Base-by-base conservation (phyloP, 2,113 vertebrate genomes). In the Irena cyanogastra region DNA sequence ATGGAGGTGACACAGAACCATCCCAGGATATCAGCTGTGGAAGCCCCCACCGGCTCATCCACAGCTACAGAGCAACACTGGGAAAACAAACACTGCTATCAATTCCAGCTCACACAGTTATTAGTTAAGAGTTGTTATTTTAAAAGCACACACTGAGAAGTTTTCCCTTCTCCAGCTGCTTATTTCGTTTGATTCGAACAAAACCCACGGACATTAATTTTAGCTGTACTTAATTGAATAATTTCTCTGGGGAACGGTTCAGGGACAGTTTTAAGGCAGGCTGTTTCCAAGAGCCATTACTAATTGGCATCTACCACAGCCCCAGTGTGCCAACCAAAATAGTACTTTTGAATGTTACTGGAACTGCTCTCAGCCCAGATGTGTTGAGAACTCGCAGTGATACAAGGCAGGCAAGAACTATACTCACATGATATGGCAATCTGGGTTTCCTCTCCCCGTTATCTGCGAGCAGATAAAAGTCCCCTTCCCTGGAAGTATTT, bases 161-260 rank as follows among this genome's bases (percentile, higher is more conserved):
- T 59, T 93, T 95, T 94, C 95, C 93, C 97, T 69, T 95, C 96
- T 96, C 97, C 94, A 97, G 97, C 97, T 95, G 98, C 96, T 98
- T 97, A 95, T 98, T 98, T 98, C 97, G 97, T 97, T 98, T 98
- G 92, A 97, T 97, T 98, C 96, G 96, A 98, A 98, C 94, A 97
- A 98, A 98, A 97, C 95, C 97, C 94, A 91, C 91, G 98, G 97
- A 97, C 98, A 97, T 98, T 98, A 98, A 98, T 98, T 98, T 98
- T 98, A 97, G 98, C 98, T 98, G 98, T 95, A 97, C 97, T 99
- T 98, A 98, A 98, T 98, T 98, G 98, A 98, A 98, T 98, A 98
- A 99, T 98, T 99, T 99, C 98, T 98, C 98, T 0, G 14, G 98
- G 97, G 98, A 98, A 97, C 96, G 96, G 96, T 96, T 97, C 91